A percentile compares a stretch with the other conserved stretches of the same genome.
These are phyloP conservation scores for Macrocentrus cingulum DNA, from an alignment of 1,140 invertebrate genomes.

Conservation along the genomic window DNA sequence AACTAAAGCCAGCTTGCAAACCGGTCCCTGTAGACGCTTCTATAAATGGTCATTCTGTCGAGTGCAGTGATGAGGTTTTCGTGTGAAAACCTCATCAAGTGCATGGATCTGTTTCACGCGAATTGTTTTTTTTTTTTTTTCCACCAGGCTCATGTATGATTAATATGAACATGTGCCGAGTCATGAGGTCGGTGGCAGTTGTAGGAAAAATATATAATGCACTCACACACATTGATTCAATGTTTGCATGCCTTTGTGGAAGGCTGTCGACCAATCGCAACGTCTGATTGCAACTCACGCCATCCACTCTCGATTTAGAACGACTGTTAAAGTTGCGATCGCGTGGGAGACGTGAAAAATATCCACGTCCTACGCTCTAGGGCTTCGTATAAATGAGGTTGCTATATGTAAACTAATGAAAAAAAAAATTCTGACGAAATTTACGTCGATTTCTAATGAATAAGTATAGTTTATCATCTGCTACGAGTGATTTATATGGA, in stretches of 20 bases:
- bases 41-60: constrained; percentile 1
- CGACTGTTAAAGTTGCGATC: neutral
- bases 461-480: no score
- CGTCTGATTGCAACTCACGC: constrained; percentile 1
- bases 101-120: no score
- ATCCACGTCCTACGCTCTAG: no score
- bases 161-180: constrained; percentile 9
- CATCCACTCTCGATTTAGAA: constrained; percentile 13
- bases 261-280: neutral
- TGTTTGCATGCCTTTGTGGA: constrained; percentile 1
- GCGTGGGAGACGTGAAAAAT: neutral
- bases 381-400: no score
- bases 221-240: neutral
- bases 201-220: no score
- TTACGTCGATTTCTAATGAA: no score
- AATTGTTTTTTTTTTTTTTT: no score
- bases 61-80: no score
- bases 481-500: no score
- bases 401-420: neutral
- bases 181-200: constrained; percentile 2
- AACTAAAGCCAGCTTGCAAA: neutral
- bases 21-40: neutral
- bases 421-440: no score
- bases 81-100: no score
- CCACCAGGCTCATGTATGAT: neutral